Percentiles rank a stretch among this genome's conserved stretches.
Conservation (phyloP, 2,113 vertebrate species). For the Tragulus kanchil region DNA sequence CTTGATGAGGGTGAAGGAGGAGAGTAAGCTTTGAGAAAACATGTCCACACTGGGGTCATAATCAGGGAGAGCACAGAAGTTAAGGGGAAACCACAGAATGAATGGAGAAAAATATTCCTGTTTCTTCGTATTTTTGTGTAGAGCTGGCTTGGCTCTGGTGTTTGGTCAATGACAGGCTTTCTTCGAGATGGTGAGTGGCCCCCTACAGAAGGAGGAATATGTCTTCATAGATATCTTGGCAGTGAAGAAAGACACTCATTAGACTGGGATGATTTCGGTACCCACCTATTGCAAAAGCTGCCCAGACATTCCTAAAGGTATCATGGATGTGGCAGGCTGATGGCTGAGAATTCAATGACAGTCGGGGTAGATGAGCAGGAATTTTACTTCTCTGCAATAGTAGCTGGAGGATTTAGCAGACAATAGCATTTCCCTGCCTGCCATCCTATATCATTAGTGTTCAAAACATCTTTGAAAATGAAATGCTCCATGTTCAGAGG, state of each 20-base stretch:
- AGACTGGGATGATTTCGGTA: not conserved
- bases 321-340: not conserved
- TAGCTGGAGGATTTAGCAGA: not conserved
- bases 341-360: not conserved
- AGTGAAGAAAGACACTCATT: not conserved
- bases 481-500: not conserved
- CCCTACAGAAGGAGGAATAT: not conserved
- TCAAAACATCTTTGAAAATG: slow-evolving; percentile 16
- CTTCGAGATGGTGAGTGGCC: not conserved
- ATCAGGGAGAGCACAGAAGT: not conserved
- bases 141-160: not conserved
- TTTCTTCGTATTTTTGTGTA: not conserved
- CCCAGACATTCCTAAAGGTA: not conserved
- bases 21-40: not conserved
- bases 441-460: not conserved
- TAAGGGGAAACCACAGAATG: not conserved
- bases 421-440: not conserved
- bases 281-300: not conserved
- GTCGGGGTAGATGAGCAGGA: not conserved
- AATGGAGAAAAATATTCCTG: not conserved
- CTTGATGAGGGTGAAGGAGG: too few relatives aligned
- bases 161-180: not conserved
- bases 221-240: not conserved
- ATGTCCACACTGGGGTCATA: not conserved
- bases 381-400: not conserved